Conservation (phyloP, 1,140 invertebrate species). For the Leguminivora glycinivorella region DNA sequence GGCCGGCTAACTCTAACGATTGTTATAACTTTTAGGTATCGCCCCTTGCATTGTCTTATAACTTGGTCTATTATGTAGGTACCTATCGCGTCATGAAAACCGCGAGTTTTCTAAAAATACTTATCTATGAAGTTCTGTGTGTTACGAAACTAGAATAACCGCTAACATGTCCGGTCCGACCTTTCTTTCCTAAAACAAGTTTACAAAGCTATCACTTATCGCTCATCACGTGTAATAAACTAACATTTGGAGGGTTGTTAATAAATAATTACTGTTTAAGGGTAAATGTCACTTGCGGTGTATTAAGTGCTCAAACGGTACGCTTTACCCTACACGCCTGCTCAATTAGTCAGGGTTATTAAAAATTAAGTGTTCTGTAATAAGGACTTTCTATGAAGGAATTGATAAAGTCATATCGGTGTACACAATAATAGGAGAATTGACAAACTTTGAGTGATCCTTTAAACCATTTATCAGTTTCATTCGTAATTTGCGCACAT, state of each 20-base stretch:
- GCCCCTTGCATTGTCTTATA: no score
- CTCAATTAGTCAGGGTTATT: slow-evolving; percentile 2
- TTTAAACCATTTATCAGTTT: no score
- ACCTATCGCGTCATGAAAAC: background rate
- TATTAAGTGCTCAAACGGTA: slow-evolving; percentile 11
- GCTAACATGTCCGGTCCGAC: background rate
- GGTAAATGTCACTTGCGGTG: slow-evolving; percentile 13
- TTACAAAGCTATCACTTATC: background rate
- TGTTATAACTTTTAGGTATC: no score
- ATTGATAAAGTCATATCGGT: background rate
- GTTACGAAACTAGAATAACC: background rate
- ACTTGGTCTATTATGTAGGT: no score
- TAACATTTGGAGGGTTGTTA: slow-evolving; percentile 13
- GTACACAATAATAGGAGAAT: no score
- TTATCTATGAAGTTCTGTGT: background rate
- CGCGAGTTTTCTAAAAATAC: background rate
- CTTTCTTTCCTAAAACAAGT: background rate
- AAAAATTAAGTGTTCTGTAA: background rate
- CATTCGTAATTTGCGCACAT: background rate
- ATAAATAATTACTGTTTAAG: slow-evolving; percentile 4
- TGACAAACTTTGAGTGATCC: no score
- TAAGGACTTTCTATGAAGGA: background rate
- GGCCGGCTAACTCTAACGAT: no score
- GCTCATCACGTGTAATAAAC: slow-evolving; percentile 7
- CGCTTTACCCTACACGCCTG: slow-evolving; percentile 1